A percentile compares a stretch with the other conserved stretches of the same genome.
Conservation (phyloP, 2,797 vertebrate species). For the Microctenopoma lineatum region DNA sequence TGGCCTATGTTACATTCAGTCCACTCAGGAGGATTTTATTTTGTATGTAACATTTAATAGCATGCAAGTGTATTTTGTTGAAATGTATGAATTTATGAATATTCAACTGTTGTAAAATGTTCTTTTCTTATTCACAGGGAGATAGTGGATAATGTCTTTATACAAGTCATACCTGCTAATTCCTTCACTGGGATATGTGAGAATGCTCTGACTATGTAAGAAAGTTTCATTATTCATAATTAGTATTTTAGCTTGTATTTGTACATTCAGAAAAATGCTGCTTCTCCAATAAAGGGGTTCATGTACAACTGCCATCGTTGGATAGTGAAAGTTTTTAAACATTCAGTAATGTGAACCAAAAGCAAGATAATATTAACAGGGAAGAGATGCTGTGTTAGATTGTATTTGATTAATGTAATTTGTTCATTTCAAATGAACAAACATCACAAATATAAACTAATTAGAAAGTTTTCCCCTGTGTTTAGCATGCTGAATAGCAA, state of each 20-base stretch:
- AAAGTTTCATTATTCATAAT: conserved; percentile 30
- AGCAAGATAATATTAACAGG: too few relatives aligned
- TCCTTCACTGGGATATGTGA: conserved; percentile 87
- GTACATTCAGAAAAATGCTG: too few relatives aligned
- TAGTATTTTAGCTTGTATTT: too few relatives aligned
- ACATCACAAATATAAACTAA: not conserved
- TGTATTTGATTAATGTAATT: too few relatives aligned
- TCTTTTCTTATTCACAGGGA: conserved; percentile 47
- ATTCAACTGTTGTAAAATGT: not conserved
- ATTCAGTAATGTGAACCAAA: too few relatives aligned
- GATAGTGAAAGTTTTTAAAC: too few relatives aligned
- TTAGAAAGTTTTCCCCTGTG: not conserved
- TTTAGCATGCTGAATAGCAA: conserved; percentile 88
- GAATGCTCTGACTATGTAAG: conserved; percentile 88
- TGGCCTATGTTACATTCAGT: conserved; percentile 83
- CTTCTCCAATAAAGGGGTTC: too few relatives aligned
- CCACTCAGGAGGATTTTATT: conserved; percentile 85
- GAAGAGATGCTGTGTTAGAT: too few relatives aligned
- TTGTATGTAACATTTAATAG: conserved; percentile 81
- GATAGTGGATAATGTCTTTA: conserved; percentile 67
- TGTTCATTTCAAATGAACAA: not conserved
- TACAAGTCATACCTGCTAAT: conserved; percentile 86
- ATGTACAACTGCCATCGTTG: too few relatives aligned
- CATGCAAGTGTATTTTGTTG: not conserved
- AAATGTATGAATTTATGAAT: too few relatives aligned